Conservation (phyloP, 2,113 vertebrate species). For the Barnardius zonarius region DNA sequence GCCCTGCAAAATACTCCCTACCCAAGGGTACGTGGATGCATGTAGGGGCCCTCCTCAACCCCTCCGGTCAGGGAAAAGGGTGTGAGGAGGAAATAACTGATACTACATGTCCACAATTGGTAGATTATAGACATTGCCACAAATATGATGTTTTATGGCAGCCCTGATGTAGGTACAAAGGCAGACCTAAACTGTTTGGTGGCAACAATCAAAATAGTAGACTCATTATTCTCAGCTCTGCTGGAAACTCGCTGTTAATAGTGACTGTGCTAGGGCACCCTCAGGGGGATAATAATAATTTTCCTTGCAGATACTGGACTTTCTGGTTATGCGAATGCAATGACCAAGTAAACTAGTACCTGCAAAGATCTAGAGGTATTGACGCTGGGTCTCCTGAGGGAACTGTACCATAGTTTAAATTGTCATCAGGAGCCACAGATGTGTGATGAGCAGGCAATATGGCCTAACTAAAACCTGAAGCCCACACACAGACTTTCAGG, state of each 20-base stretch:
- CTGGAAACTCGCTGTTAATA: background rate
- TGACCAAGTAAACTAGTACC: background rate
- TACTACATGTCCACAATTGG: background rate
- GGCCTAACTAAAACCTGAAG: background rate
- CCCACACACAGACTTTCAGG: background rate
- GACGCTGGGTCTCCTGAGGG: background rate
- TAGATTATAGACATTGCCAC: background rate
- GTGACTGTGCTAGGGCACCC: background rate
- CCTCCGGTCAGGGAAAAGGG: background rate
- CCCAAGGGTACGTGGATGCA: background rate
- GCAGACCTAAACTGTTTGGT: background rate
- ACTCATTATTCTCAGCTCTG: background rate
- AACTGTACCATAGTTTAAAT: background rate
- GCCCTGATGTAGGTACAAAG: background rate
- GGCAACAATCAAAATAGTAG: background rate
- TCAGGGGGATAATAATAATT: background rate
- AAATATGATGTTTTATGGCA: background rate
- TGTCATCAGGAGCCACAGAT: background rate
- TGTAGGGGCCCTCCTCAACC: background rate
- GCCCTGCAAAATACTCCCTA: background rate
- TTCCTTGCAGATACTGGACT: background rate
- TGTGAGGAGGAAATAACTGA: background rate
- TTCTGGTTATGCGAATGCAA: background rate
- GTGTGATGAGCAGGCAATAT: background rate
- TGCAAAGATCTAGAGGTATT: background rate